A percentile compares a stretch with the other conserved stretches of the same genome.
Evolutionary conservation across 1,140 invertebrate genomes (phyloP).

Genomic region (Leptonema lineaticorne): DNA sequence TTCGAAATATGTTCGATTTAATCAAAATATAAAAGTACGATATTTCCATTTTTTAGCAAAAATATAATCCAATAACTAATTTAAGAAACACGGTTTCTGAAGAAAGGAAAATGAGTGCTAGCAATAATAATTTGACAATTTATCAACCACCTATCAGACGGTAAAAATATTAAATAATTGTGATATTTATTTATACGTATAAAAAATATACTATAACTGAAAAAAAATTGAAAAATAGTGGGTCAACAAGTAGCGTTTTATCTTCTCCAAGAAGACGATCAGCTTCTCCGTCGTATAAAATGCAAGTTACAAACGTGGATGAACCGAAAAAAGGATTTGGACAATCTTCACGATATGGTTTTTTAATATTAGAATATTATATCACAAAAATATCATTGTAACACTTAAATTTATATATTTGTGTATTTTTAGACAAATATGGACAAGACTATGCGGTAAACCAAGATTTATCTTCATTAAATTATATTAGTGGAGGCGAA

Average conservation of each 20-base stretch:
- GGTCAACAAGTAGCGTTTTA: constrained; percentile 28
- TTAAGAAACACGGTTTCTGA: background rate
- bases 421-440: background rate
- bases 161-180: background rate
- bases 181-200: background rate
- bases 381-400: background rate
- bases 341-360: background rate
- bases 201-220: background rate
- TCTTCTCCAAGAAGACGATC: constrained; percentile 46
- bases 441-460: background rate
- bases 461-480: background rate
- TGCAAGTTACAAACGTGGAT: constrained; percentile 53
- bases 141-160: constrained; percentile 12
- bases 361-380: background rate
- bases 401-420: background rate
- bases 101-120: constrained; percentile 12
- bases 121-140: constrained; percentile 10
- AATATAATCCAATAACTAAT: background rate
- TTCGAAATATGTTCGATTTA: background rate
- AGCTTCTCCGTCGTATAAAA: constrained; percentile 51
- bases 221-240: constrained; percentile 19
- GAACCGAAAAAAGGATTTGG: constrained; percentile 50
- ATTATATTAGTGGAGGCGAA: background rate
- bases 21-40: background rate
- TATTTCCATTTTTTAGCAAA: background rate